Evolutionary conservation across 2,888 invertebrate species (phyloP).

Genomic region (Teleogryllus oceanicus): DNA sequence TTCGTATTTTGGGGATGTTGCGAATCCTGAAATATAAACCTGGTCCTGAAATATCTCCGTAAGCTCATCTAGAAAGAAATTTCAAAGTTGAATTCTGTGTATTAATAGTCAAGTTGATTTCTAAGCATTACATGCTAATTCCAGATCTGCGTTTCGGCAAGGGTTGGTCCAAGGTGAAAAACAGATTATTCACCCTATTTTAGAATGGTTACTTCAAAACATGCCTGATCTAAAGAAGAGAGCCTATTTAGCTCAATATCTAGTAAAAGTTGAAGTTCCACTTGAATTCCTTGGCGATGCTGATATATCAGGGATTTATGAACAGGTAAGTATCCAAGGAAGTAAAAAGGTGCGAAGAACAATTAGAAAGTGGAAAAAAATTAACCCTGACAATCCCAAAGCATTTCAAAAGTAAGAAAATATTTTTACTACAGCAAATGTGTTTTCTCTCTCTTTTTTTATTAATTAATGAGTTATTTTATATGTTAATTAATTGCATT

Average conservation of each 20-base stretch:
- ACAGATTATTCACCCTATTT: constrained; percentile 68
- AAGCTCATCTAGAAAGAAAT: constrained; percentile 38
- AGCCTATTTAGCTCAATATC: constrained; percentile 74
- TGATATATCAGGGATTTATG: constrained; percentile 66
- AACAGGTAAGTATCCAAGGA: constrained; percentile 49
- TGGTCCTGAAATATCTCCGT: constrained; percentile 52
- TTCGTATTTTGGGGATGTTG: constrained; percentile 66
- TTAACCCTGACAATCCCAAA: too few species aligned
- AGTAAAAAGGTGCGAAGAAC: too few species aligned
- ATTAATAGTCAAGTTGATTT: neutral
- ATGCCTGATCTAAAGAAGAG: constrained; percentile 72
- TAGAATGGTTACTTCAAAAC: constrained; percentile 75
- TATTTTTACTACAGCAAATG: too few species aligned
- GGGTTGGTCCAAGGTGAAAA: constrained; percentile 71
- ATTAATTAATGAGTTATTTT: too few species aligned
- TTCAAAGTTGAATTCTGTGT: constrained; percentile 30
- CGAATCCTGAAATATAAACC: constrained; percentile 79
- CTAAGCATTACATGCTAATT: constrained; percentile 30
- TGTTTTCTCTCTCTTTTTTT: too few species aligned
- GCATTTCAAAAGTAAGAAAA: too few species aligned
- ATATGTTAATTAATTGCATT: too few species aligned
- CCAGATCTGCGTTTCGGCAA: constrained; percentile 58
- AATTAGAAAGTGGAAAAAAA: too few species aligned
- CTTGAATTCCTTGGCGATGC: constrained; percentile 70
- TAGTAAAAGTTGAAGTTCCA: constrained; percentile 67